phyloP scores from a whole-genome alignment of 2,888 invertebrate genomes.

The Apomyelois bistriatella region DNA sequence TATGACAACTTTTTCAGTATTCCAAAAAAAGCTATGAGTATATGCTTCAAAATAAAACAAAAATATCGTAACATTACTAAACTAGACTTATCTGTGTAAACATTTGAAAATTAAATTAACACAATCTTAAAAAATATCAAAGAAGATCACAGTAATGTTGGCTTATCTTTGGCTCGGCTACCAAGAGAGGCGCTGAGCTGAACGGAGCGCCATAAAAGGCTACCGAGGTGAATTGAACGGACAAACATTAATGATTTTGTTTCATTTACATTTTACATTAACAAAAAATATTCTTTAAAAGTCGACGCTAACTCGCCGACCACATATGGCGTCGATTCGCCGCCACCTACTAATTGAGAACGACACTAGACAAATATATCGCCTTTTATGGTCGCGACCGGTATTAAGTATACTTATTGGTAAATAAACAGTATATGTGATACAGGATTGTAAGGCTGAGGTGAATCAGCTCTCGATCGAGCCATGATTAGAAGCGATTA shows the following conservation, averaged over 20 bases:
- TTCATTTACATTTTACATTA: constrained; percentile 67
- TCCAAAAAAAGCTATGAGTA: too few relatives aligned
- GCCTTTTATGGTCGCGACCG: constrained; percentile 69
- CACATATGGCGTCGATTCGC: constrained; percentile 72
- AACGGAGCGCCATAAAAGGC: constrained; percentile 50
- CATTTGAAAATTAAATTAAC: constrained; percentile 16
- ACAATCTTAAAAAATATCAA: constrained; percentile 8
- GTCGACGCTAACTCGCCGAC: constrained; percentile 61
- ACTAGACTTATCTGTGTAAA: constrained; percentile 11
- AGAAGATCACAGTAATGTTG: constrained; percentile 1
- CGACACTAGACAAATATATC: constrained; percentile 75
- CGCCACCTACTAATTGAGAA: constrained; percentile 70
- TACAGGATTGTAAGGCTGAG: constrained; percentile 55
- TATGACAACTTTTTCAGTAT: too few relatives aligned
- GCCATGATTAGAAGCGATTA: constrained; percentile 74
- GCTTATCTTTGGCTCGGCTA: constrained; percentile 8
- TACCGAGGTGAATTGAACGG: constrained; percentile 45
- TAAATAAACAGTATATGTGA: constrained; percentile 63
- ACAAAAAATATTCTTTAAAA: constrained; percentile 64
- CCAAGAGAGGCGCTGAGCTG: constrained; percentile 24
- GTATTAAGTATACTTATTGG: constrained; percentile 70
- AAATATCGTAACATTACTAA: not conserved
- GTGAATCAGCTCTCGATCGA: constrained; percentile 75
- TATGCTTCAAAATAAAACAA: too few relatives aligned
- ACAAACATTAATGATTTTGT: constrained; percentile 72